phyloP scores from a whole-genome alignment of 2,888 invertebrate genomes.

The Aphodius sticticus region DNA sequence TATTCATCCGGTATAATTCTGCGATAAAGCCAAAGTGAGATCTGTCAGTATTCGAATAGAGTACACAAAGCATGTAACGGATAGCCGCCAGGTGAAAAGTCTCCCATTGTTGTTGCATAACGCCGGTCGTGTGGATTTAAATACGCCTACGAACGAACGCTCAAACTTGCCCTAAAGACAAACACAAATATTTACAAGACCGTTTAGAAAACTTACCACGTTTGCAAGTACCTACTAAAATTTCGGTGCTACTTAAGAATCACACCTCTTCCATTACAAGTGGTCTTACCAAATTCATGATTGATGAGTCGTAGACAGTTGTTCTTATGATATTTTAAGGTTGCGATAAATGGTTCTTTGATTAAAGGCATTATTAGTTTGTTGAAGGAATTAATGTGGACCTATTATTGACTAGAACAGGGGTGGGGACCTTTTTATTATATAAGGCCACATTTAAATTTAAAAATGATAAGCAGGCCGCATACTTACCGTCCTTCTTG shows the following conservation, averaged over 20 bases:
- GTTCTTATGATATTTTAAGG: too few relatives aligned
- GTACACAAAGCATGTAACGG: constrained; percentile 16
- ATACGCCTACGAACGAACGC: constrained; percentile 19
- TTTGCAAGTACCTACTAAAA: not conserved
- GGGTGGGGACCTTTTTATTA: too few relatives aligned
- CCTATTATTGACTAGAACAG: too few relatives aligned
- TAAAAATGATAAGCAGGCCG: too few relatives aligned
- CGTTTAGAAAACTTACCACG: not conserved
- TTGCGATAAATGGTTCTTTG: too few relatives aligned
- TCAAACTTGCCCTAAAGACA: constrained; percentile 16
- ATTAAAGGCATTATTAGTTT: too few relatives aligned
- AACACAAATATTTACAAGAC: constrained; percentile 17
- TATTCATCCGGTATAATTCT: not conserved
- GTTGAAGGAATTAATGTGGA: too few relatives aligned
- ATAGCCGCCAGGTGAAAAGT: constrained; percentile 17
- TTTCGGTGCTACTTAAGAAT: not conserved
- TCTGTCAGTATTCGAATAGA: constrained; percentile 12
- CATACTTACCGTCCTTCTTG: too few relatives aligned
- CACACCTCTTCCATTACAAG: not conserved
- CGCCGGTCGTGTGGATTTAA: constrained; percentile 17
- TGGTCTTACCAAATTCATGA: too few relatives aligned
- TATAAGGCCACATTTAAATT: too few relatives aligned
- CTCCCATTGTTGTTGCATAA: constrained; percentile 20
- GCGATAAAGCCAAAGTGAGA: constrained; percentile 9
- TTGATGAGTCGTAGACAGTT: too few relatives aligned